These are phyloP conservation scores for Gymnoscopelus microlampas DNA, from an alignment of 2,797 vertebrate genomes.

Conservation along the genomic window DNA sequence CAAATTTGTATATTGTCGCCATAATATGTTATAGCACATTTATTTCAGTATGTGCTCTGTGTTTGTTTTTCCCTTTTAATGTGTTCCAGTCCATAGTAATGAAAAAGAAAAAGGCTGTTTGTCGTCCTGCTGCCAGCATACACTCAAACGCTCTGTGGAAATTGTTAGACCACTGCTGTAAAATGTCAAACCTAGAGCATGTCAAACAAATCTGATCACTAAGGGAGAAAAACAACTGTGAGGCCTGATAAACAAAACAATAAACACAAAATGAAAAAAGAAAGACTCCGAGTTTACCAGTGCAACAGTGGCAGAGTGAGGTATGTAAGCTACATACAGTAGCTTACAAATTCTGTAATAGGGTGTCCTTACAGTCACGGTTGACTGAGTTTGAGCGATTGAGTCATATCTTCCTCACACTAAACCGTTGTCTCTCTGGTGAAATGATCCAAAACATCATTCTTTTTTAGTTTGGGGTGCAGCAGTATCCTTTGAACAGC, in stretches of 20 bases:
- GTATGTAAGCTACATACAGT: too few relatives aligned
- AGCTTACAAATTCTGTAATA: background rate
- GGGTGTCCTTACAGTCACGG: background rate
- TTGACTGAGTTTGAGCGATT: slow-evolving; percentile 10
- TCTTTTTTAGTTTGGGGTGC: slow-evolving; percentile 8
- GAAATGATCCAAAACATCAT: background rate
- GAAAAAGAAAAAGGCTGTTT: background rate
- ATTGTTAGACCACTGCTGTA: slow-evolving; percentile 46
- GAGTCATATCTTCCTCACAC: background rate
- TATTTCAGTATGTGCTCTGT: too few relatives aligned
- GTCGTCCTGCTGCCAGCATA: slow-evolving; percentile 24
- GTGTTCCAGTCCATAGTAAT: too few relatives aligned
- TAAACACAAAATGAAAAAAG: background rate
- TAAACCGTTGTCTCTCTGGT: background rate
- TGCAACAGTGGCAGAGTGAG: background rate
- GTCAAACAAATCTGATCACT: slow-evolving; percentile 40
- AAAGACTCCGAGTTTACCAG: slow-evolving; percentile 6
- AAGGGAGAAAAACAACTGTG: slow-evolving; percentile 22
- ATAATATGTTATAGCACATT: too few relatives aligned
- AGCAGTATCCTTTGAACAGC: slow-evolving; percentile 40
- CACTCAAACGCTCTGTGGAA: slow-evolving; percentile 20
- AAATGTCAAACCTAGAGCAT: slow-evolving; percentile 43
- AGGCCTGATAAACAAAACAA: slow-evolving; percentile 16
- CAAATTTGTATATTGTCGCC: too few relatives aligned
- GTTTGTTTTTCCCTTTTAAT: too few relatives aligned